A percentile compares a stretch with the other conserved stretches of the same genome.
phyloP scores from a whole-genome alignment of 1,140 invertebrate genomes.

The Anastrepha obliqua region DNA sequence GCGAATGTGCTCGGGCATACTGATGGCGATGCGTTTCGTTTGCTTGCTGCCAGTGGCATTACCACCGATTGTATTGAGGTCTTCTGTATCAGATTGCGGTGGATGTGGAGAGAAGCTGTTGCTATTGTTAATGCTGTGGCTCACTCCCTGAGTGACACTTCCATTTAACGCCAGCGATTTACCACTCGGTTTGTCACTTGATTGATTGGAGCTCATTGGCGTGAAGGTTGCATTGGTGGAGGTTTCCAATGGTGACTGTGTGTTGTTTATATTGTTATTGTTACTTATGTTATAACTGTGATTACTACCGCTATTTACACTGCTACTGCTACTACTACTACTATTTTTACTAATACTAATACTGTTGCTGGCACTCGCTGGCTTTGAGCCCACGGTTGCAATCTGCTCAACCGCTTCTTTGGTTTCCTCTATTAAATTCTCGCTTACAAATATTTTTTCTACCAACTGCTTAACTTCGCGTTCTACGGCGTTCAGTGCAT shows the following conservation, averaged over 20 bases:
- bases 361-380: slow-evolving; percentile 15
- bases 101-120: background rate
- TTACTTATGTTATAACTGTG: background rate
- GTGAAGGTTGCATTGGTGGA: background rate
- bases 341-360: slow-evolving; percentile 45
- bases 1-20: slow-evolving; percentile 61
- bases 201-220: background rate
- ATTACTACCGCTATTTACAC: background rate
- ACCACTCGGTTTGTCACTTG: background rate
- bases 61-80: background rate
- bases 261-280: background rate
- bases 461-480: background rate
- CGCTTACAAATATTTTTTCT: background rate
- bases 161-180: background rate
- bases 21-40: background rate
- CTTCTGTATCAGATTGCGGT: slow-evolving; percentile 32
- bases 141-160: background rate
- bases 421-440: slow-evolving; percentile 11
- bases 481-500: background rate
- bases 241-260: background rate
- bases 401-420: slow-evolving; percentile 22
- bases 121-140: slow-evolving; percentile 54
- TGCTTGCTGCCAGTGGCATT: background rate
- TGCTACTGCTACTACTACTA: slow-evolving; percentile 10
- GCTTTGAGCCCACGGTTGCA: slow-evolving; percentile 1